Evolutionary conservation across 2,113 vertebrate genomes (phyloP).

Genomic region (Zosterops pallidus): DNA sequence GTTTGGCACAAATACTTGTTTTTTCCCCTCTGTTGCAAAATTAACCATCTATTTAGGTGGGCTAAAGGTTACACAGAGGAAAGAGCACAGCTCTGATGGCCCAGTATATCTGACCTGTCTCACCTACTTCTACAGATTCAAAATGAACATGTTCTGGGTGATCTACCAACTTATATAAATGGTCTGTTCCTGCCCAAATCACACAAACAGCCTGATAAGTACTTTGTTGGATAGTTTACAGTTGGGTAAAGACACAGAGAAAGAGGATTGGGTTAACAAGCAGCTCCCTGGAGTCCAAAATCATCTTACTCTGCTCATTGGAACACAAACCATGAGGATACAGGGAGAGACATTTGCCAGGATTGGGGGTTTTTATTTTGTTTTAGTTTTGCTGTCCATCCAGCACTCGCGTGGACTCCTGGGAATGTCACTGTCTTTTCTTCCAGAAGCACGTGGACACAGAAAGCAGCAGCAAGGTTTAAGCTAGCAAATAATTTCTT

Average conservation of each 20-base stretch:
- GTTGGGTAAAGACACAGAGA: neutral
- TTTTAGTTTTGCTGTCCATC: neutral
- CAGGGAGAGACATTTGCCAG: neutral
- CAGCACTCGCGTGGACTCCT: neutral
- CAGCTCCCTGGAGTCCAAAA: neutral
- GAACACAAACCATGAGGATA: neutral
- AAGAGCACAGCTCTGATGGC: neutral
- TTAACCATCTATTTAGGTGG: neutral
- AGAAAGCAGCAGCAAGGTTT: neutral
- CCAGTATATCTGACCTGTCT: neutral
- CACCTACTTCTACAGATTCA: neutral
- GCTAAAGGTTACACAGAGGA: neutral
- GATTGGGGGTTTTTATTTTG: neutral
- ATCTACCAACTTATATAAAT: neutral
- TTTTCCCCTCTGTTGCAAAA: constrained; percentile 26
- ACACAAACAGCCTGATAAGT: neutral
- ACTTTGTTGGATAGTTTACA: neutral
- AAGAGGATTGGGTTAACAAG: neutral
- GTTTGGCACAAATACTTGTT: constrained; percentile 55
- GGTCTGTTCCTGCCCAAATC: neutral
- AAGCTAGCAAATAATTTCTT: neutral
- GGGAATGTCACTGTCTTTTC: neutral
- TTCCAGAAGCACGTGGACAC: neutral
- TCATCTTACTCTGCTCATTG: neutral
- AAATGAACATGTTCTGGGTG: neutral